These are phyloP conservation scores for Hydrophis major DNA, from an alignment of 2,797 vertebrate species.

Conservation along the genomic window DNA sequence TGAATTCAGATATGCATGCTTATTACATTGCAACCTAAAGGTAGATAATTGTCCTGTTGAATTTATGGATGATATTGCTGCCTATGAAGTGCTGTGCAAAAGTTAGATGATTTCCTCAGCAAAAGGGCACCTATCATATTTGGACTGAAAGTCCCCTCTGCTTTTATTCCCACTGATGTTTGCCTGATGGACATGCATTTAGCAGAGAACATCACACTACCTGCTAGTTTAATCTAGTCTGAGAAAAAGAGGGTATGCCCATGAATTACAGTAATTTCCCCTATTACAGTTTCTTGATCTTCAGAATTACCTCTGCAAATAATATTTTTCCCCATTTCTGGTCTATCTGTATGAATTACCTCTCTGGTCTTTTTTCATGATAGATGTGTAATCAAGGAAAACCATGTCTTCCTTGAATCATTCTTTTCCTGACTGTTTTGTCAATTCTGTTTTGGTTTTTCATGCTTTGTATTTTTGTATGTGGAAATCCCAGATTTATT, in stretches of 20 bases:
- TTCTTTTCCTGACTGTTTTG: not conserved
- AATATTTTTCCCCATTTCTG: not conserved
- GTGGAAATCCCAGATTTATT: not conserved
- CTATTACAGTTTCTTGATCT: constrained; percentile 10
- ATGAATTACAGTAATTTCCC: constrained; percentile 9
- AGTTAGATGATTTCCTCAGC: not conserved
- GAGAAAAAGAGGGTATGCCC: constrained; percentile 9
- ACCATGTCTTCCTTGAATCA: not conserved
- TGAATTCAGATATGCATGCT: not conserved
- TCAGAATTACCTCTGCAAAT: constrained; percentile 3
- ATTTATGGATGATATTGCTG: not conserved
- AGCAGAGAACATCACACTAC: constrained; percentile 11
- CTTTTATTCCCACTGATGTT: not conserved
- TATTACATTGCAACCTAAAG: not conserved
- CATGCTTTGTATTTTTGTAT: not conserved
- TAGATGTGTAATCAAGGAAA: not conserved
- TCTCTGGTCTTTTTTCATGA: not conserved
- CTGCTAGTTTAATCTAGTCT: constrained; percentile 11
- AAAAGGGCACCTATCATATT: constrained; percentile 31
- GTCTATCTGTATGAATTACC: not conserved
- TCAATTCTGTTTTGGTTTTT: not conserved
- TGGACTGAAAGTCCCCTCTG: constrained; percentile 4
- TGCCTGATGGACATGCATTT: constrained; percentile 45
- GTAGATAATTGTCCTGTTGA: not conserved
- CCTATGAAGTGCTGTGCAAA: not conserved